These are phyloP conservation scores for Yponomeuta plumbellus DNA, from an alignment of 2,888 invertebrate genomes.

Conservation along the genomic window DNA sequence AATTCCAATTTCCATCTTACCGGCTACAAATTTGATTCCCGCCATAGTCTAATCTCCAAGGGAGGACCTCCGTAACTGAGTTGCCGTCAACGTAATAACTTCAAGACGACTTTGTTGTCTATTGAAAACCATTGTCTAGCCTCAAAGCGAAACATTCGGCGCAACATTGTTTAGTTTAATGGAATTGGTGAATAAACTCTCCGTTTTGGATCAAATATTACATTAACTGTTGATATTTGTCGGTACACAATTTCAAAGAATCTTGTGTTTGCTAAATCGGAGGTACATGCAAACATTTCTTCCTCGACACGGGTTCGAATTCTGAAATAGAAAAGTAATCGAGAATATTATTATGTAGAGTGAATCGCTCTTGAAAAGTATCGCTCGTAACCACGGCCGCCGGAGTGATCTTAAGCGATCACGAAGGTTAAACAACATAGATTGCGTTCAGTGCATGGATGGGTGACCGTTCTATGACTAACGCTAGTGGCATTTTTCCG, in stretches of 20 bases:
- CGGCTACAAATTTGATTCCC: neutral
- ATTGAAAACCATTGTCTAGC: neutral
- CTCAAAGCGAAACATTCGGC: neutral
- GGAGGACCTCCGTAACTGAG: neutral
- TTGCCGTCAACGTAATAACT: neutral
- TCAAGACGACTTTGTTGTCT: neutral
- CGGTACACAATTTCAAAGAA: neutral
- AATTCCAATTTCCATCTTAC: neutral
- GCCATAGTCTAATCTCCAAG: neutral
- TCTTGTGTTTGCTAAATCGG: conserved; percentile 28
- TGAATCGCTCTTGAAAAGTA: too few species aligned
- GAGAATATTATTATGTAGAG: too few species aligned
- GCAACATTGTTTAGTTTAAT: conserved; percentile 5
- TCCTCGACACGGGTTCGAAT: conserved; percentile 33
- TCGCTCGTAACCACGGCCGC: too few species aligned
- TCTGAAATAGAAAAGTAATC: conserved; percentile 37
- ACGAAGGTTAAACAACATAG: too few species aligned
- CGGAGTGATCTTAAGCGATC: too few species aligned
- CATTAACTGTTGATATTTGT: too few species aligned
- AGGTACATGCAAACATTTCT: conserved; percentile 42
- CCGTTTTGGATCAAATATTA: neutral
- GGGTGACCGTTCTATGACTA: too few species aligned
- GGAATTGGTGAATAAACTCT: neutral
- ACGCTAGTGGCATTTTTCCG: too few species aligned
- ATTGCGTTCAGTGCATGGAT: too few species aligned